Conservation (phyloP, 2,113 vertebrate species). For the Antennarius striatus region DNA sequence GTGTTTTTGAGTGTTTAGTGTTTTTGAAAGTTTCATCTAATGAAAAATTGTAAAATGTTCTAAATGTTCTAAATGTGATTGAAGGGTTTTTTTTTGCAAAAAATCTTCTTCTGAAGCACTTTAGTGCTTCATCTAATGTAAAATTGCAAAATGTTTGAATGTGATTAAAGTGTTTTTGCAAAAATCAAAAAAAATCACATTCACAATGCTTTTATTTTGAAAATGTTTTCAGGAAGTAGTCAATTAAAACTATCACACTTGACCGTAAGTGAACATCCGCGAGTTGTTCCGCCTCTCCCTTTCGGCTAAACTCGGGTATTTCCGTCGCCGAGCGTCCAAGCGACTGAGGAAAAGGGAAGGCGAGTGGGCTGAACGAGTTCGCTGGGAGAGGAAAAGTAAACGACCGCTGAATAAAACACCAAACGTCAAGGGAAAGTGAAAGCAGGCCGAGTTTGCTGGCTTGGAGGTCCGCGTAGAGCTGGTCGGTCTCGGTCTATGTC, state of each 20-base stretch:
- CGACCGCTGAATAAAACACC: slow-evolving; percentile 12
- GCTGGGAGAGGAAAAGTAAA: slow-evolving; percentile 35
- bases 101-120: too few relatives aligned
- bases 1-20: too few relatives aligned
- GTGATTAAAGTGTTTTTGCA: too few relatives aligned
- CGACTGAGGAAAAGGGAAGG: slow-evolving; percentile 45
- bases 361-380: slow-evolving; percentile 11
- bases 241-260: neutral
- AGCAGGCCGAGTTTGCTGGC: slow-evolving; percentile 5
- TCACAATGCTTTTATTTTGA: slow-evolving; percentile 37
- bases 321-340: slow-evolving; percentile 48
- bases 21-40: too few relatives aligned
- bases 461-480: slow-evolving; percentile 18
- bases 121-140: too few relatives aligned
- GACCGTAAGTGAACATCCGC: slow-evolving; percentile 4
- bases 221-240: slow-evolving; percentile 15
- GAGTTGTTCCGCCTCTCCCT: slow-evolving; percentile 48
- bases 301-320: slow-evolving; percentile 51
- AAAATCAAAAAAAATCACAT: too few relatives aligned
- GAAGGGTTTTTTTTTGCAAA: too few relatives aligned
- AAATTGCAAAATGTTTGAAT: too few relatives aligned
- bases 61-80: too few relatives aligned
- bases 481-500: slow-evolving; percentile 6
- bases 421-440: slow-evolving; percentile 24
- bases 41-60: too few relatives aligned